Conservation (phyloP, 2,888 invertebrate species). For the Chorisops tibialis region DNA sequence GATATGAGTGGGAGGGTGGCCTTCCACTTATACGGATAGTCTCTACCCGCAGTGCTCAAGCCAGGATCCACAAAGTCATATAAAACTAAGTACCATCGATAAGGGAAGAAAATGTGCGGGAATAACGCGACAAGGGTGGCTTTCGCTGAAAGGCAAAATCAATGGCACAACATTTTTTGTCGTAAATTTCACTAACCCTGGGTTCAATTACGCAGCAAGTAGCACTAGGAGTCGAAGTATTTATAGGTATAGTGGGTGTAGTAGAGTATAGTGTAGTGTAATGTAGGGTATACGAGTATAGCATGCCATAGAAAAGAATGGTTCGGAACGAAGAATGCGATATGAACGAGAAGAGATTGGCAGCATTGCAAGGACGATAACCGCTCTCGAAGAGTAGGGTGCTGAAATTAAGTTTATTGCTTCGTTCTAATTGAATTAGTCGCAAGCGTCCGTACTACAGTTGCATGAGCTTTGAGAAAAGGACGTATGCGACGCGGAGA, state of each 20-base stretch:
- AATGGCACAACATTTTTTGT: slow-evolving; percentile 23
- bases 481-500: not conserved
- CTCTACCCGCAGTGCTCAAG: not conserved
- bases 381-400: not conserved
- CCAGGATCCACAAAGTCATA: not conserved
- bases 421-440: slow-evolving; percentile 28
- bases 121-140: not conserved
- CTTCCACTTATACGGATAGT: not conserved
- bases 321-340: not conserved
- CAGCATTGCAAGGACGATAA: not conserved
- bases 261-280: too few species aligned
- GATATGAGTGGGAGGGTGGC: not conserved
- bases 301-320: not conserved
- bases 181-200: slow-evolving; percentile 22
- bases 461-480: not conserved
- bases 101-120: slow-evolving; percentile 10
- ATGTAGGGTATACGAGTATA: not conserved
- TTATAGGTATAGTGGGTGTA: slow-evolving; percentile 4
- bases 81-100: slow-evolving; percentile 12
- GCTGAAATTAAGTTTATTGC: slow-evolving; percentile 28
- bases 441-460: slow-evolving; percentile 2
- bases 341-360: not conserved
- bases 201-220: slow-evolving; percentile 25
- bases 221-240: slow-evolving; percentile 20
- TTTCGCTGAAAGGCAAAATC: slow-evolving; percentile 7